Conservation (phyloP, 2,797 vertebrate genomes). For the Diglossa cyanea region DNA sequence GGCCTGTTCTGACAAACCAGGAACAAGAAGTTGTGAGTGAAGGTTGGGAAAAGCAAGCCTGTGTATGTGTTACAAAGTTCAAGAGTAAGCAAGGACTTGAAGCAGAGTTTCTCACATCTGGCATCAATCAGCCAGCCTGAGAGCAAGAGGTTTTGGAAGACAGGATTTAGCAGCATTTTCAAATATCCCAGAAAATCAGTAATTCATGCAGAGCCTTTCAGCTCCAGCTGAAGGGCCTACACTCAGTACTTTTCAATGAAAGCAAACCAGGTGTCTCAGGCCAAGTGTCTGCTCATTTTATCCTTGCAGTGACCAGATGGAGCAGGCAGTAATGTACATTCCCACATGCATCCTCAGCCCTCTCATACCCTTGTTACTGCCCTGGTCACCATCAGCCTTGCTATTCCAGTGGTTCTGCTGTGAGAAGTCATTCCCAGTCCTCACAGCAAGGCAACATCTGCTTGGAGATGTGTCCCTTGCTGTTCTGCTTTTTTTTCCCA, state of each 20-base stretch:
- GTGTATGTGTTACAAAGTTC: neutral
- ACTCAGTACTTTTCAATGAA: neutral
- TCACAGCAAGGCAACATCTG: neutral
- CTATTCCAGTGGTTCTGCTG: neutral
- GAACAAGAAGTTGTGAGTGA: neutral
- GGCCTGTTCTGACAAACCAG: conserved; percentile 70
- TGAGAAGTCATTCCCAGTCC: neutral
- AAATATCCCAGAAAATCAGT: neutral
- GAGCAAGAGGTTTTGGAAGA: neutral
- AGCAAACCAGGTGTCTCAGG: neutral
- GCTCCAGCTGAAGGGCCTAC: neutral
- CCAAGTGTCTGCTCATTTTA: neutral
- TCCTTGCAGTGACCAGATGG: neutral
- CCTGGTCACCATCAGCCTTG: neutral
- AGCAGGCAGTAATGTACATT: neutral
- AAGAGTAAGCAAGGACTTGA: neutral
- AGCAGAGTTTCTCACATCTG: conserved; percentile 9
- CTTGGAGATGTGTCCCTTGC: neutral
- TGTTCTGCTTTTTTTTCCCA: neutral
- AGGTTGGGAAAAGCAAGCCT: neutral
- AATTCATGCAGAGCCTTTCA: neutral
- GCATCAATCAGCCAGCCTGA: neutral
- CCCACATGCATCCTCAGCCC: neutral
- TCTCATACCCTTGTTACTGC: neutral
- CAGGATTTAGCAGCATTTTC: neutral